These are phyloP conservation scores for Cantharis lateralis DNA, from an alignment of 2,888 invertebrate genomes.

Conservation along the genomic window DNA sequence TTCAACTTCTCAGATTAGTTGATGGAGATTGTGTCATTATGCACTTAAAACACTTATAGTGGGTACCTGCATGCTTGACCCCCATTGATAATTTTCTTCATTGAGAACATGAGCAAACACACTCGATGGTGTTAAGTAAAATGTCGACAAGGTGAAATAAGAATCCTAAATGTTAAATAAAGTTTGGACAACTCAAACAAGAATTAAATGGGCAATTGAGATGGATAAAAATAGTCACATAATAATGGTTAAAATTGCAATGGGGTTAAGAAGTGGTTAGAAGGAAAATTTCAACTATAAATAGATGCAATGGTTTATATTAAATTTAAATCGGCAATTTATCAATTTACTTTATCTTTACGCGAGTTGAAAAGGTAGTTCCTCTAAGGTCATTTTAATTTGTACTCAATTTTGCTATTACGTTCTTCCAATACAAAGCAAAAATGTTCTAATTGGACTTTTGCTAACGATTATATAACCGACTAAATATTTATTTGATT, in stretches of 20 bases:
- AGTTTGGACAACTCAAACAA: not conserved
- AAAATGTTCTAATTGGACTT: not conserved
- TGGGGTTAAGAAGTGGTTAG: not conserved
- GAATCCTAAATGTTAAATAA: not conserved
- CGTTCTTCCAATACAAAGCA: not conserved
- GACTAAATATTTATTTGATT: not conserved
- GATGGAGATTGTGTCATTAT: not conserved
- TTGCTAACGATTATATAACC: not conserved
- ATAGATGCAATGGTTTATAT: conserved; percentile 18
- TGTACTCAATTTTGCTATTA: conserved; percentile 4
- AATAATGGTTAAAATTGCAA: not conserved
- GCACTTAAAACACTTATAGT: not conserved
- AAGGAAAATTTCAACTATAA: conserved; percentile 11
- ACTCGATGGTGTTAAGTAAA: not conserved
- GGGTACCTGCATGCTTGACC: not conserved
- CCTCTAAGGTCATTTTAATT: conserved; percentile 44
- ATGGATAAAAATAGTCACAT: not conserved
- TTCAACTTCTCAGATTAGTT: not conserved
- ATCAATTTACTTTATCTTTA: conserved; percentile 31
- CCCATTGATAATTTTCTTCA: not conserved
- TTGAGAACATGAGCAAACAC: not conserved
- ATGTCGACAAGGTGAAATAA: not conserved
- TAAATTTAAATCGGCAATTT: conserved; percentile 32
- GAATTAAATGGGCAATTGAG: not conserved
- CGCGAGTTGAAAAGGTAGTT: conserved; percentile 31